A percentile compares a stretch with the other conserved stretches of the same genome.
Evolutionary conservation across 2,888 invertebrate species (phyloP).

Genomic region (Eueremaeus valkanovi): DNA sequence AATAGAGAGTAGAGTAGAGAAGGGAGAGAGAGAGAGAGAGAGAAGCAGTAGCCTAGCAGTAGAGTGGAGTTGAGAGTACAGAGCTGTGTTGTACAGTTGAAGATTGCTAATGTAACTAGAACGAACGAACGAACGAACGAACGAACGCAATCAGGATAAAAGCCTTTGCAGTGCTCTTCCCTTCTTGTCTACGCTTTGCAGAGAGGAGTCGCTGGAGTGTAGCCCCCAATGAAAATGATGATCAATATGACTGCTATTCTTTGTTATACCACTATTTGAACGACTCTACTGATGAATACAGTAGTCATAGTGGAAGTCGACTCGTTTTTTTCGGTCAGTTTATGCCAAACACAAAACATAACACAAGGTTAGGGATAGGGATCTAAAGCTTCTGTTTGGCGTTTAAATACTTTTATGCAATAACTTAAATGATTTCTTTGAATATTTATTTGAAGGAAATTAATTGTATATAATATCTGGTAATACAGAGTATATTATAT

Average conservation of each 20-base stretch:
- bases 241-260: slow-evolving; percentile 33
- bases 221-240: slow-evolving; percentile 32
- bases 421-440: not conserved
- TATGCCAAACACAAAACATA: slow-evolving; percentile 19
- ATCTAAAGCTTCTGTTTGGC: no score
- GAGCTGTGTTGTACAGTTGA: slow-evolving; percentile 17
- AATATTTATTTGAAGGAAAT: not conserved
- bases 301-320: slow-evolving; percentile 19
- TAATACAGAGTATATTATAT: not conserved
- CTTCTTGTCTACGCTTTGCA: not conserved
- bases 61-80: not conserved
- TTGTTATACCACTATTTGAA: slow-evolving; percentile 33
- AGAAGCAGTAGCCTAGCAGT: not conserved
- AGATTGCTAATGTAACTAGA: slow-evolving; percentile 39
- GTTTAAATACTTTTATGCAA: slow-evolving; percentile 21
- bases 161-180: slow-evolving; percentile 36
- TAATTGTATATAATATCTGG: not conserved
- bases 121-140: no score
- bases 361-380: not conserved
- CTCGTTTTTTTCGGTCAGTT: slow-evolving; percentile 31
- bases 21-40: no score
- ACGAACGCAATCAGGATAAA: slow-evolving; percentile 41
- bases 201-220: slow-evolving; percentile 17
- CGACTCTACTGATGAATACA: slow-evolving; percentile 30
- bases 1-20: not conserved